Evolutionary conservation across 2,888 invertebrate genomes (phyloP), one percentile per base, ranked within the genome.

Genomic region (Andrena camellia): DNA sequence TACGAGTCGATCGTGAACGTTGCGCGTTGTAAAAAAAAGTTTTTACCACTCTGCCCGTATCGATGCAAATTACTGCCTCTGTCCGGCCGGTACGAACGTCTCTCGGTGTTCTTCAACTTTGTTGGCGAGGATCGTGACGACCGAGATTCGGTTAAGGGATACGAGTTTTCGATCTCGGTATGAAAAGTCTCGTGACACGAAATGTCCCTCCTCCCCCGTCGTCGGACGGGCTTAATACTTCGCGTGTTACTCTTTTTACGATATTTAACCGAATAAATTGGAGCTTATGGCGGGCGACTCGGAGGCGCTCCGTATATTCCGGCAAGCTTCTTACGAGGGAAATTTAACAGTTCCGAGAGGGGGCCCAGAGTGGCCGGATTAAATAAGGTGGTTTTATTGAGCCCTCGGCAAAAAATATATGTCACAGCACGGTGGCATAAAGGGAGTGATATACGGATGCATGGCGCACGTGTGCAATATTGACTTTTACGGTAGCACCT

Each of bases 401-500:
- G 52, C 2, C 33, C 6, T 3, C 29, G 57, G 26, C 1, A 52
- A 54, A 54, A 63, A 64, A 57, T 26, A 42, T 62, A 62, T 67
- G 48, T 31, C 48, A 48, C 57, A 26, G 68, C 35, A 62, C 42
- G 20, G 29, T 23, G 23, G 50, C 20, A 59, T 62, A 70, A 75
- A 66, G 71, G 63, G 42, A 72, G 69, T 54, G 76, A 83, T 75
- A 72, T 54, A 62, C 33, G 31, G 57, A 66, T 64, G 42, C 83
- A n/a, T 10, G 23, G 66, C 60, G 35, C 69, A 72, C 64, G 63
- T 66, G 71, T 75, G 71, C 59, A 68, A 80, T 82, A 82, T 82
- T 76, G 72, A 81, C 76, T 81, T 83, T 83, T 76, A 83, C 69
- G 68, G 66, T 20, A 35, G 68, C 68, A 69, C 68, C 59, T 64